Conservation (phyloP, 2,797 vertebrate genomes). For the Spinibarbus caldwelli region DNA sequence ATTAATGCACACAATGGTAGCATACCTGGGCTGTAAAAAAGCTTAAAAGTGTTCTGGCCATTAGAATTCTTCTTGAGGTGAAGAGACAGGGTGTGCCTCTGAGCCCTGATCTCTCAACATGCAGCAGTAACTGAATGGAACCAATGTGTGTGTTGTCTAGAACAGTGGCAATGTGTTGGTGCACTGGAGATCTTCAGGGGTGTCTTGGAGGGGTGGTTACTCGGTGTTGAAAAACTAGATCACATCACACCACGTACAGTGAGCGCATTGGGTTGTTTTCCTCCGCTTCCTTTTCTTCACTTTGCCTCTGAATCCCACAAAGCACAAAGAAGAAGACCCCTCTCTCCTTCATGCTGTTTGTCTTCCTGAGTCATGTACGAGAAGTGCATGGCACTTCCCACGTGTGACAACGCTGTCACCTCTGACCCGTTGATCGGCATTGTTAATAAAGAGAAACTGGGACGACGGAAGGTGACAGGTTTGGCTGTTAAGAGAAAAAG, state of each 20-base stretch:
- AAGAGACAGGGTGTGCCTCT: constrained; percentile 31
- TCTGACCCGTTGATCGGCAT: constrained; percentile 64
- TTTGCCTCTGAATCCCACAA: constrained; percentile 43
- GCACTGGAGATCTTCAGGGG: not conserved
- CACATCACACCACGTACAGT: not conserved
- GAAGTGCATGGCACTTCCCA: not conserved
- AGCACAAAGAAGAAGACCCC: constrained; percentile 49
- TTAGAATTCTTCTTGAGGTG: constrained; percentile 38
- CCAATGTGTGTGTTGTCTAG: constrained; percentile 44
- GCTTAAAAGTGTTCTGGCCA: constrained; percentile 47
- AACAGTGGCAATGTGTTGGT: constrained; percentile 19
- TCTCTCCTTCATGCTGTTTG: constrained; percentile 9
- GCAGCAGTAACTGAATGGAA: constrained; percentile 30
- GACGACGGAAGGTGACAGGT: constrained; percentile 63
- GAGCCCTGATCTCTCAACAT: constrained; percentile 7
- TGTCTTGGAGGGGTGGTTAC: not conserved
- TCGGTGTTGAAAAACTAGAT: constrained; percentile 28
- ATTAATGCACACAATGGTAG: constrained; percentile 54
- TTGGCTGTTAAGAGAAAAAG: constrained; percentile 65
- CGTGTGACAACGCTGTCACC: not conserved
- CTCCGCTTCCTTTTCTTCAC: constrained; percentile 17
- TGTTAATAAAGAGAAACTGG: constrained; percentile 68
- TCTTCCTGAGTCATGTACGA: no score
- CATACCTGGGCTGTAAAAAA: constrained; percentile 56
- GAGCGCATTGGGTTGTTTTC: constrained; percentile 31